Conservation (phyloP, 2,113 vertebrate species). For the Polypterus senegalus region DNA sequence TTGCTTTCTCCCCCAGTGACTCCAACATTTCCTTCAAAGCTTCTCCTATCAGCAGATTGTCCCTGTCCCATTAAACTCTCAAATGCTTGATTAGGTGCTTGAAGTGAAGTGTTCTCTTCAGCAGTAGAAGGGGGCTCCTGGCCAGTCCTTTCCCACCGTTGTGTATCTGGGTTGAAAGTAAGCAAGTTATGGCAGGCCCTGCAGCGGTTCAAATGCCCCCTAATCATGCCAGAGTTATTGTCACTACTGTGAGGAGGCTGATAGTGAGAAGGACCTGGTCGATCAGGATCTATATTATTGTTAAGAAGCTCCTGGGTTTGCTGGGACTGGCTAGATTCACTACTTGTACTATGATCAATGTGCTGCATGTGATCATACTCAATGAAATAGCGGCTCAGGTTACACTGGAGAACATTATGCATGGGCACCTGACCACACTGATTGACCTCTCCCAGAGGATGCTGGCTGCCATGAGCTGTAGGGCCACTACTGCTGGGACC, state of each 20-base stretch:
- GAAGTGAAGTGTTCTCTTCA: constrained; percentile 45
- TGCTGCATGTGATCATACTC: constrained; percentile 92
- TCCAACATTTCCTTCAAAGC: constrained; percentile 40
- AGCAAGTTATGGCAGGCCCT: constrained; percentile 96
- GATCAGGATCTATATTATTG: constrained; percentile 84
- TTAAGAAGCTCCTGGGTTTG: constrained; percentile 84
- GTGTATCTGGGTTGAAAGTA: constrained; percentile 93
- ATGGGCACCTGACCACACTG: constrained; percentile 57
- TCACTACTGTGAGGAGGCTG: constrained; percentile 63
- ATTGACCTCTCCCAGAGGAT: constrained; percentile 48
- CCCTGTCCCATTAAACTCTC: constrained; percentile 53
- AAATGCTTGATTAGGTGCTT: constrained; percentile 47
- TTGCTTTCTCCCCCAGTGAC: constrained; percentile 45
- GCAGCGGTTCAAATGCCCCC: constrained; percentile 88
- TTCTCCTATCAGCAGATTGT: constrained; percentile 56
- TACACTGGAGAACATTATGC: constrained; percentile 89
- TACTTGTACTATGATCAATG: constrained; percentile 68
- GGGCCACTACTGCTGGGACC: constrained; percentile 38
- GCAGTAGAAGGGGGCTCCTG: constrained; percentile 60
- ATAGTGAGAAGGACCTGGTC: constrained; percentile 68
- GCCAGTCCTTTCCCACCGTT: constrained; percentile 88
- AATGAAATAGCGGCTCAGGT: constrained; percentile 93
- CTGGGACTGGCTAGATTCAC: constrained; percentile 54
- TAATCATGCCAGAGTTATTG: constrained; percentile 62
- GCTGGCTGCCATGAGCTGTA: constrained; percentile 61